A percentile compares a stretch with the other conserved stretches of the same genome.
Evolutionary conservation across 2,113 vertebrate genomes (phyloP).

Genomic region (Jaculus jaculus): DNA sequence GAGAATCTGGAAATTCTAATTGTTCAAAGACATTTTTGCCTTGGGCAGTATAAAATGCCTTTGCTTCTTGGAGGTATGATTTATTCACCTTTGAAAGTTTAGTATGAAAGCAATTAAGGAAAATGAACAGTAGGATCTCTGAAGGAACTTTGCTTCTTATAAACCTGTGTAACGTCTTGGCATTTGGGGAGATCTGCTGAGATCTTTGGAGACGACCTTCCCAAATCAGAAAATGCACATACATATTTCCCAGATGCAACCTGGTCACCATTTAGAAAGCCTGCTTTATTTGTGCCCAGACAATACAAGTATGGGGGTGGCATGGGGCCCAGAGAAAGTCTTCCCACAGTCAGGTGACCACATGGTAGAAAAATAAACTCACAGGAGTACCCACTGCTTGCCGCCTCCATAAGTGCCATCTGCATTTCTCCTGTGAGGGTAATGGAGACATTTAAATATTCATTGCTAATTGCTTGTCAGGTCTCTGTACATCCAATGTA

Average conservation of each 20-base stretch:
- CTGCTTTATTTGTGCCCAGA: constrained; percentile 55
- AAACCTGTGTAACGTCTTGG: background rate
- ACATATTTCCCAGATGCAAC: constrained; percentile 54
- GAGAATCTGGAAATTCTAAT: constrained; percentile 48
- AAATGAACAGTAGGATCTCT: constrained; percentile 1
- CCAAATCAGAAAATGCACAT: constrained; percentile 4
- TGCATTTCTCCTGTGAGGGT: constrained; percentile 72
- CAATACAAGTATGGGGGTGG: constrained; percentile 50
- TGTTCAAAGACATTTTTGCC: constrained; percentile 30
- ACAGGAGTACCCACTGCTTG: constrained; percentile 60
- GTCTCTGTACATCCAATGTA: constrained; percentile 70
- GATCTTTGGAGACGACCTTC: constrained; percentile 52
- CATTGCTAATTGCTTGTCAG: constrained; percentile 78
- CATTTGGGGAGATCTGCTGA: constrained; percentile 5
- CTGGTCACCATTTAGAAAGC: constrained; percentile 50
- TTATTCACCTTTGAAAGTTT: constrained; percentile 1
- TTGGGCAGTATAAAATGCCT: background rate
- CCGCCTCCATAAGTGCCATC: constrained; percentile 66
- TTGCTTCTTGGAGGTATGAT: constrained; percentile 1
- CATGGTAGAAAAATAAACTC: constrained; percentile 51
- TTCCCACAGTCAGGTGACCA: constrained; percentile 70
- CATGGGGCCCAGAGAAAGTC: constrained; percentile 44
- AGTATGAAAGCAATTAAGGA: background rate
- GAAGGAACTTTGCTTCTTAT: constrained; percentile 7
- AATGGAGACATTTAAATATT: constrained; percentile 78